Evolutionary conservation across 2,888 invertebrate genomes (phyloP).

Genomic region (Linhomoeus sp.): DNA sequence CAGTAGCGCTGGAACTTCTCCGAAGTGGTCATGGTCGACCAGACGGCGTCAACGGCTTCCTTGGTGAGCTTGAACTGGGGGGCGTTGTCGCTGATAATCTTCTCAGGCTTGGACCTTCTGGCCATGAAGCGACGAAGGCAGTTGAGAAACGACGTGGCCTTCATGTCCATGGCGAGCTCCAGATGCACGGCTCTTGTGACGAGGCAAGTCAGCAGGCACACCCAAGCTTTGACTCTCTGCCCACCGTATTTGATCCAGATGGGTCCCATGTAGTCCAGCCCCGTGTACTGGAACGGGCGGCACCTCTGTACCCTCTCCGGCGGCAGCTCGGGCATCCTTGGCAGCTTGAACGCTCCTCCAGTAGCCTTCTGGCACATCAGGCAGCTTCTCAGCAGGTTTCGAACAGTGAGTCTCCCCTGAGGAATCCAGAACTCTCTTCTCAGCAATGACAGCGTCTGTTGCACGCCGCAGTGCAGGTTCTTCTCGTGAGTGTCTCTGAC

Average conservation of each 20-base stretch:
- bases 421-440: too few species aligned
- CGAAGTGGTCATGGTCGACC: neutral
- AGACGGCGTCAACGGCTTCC: neutral
- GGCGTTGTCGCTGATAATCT: slow-evolving; percentile 22
- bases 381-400: too few species aligned
- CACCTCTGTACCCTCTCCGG: neutral
- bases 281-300: neutral
- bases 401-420: too few species aligned
- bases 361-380: too few species aligned
- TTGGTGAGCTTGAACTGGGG: slow-evolving; percentile 21
- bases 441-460: neutral
- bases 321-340: neutral
- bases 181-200: slow-evolving; percentile 25
- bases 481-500: slow-evolving; percentile 1
- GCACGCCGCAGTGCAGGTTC: neutral
- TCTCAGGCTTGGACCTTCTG: slow-evolving; percentile 16
- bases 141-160: slow-evolving; percentile 17
- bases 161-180: slow-evolving; percentile 18
- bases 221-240: slow-evolving; percentile 16
- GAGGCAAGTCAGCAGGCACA: slow-evolving; percentile 27
- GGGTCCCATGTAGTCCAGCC: slow-evolving; percentile 1
- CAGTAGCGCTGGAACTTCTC: slow-evolving; percentile 1
- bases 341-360: neutral
- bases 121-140: slow-evolving; percentile 21
- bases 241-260: slow-evolving; percentile 7